Base-by-base conservation (phyloP, 2,797 vertebrate species). In the Halcyon chelicuti region DNA sequence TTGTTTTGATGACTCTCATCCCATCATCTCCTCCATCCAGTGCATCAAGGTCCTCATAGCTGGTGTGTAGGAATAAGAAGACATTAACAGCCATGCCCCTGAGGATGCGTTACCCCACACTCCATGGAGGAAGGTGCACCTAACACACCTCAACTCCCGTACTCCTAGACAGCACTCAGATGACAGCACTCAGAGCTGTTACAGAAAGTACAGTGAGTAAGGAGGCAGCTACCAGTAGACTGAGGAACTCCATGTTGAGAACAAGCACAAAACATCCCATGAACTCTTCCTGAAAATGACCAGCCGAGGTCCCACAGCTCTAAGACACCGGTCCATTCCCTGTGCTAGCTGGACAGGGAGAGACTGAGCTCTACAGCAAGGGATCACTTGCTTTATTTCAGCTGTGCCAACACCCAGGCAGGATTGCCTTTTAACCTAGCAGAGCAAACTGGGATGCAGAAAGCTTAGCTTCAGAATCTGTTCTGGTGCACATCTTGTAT, bases 11-110 rank as follows among this genome's bases (percentile, higher is more conserved):
- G 71, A 99, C 93, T 60, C 95, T 97, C 94, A 99, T 98, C 71
- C 99, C 99, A 57, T 99, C 98, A 58, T 97, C 57, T 46, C 99
- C 99, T 68, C 99, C 99, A 14, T 99, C 99, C 91, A 99, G 96
- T 22, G 99, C 99, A 39, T 79, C 94, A 9, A 94, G 98, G 86
- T 99, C 99, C 95, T 99, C 99, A 94, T 99, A 99, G 93, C 99
- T 99, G 94, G 16, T 86, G 31, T 14, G 26, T 42, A 37, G 60
- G 87, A 84, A 94, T 26, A 88, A 67, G 47, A 42, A 6, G 20
- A 54, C 10, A 57, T 61, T 37, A 70, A 31, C 29, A 94, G 51
- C 47, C 78, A 39, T 1, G 1, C 5, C 73, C 52, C 20, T 22
- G 28, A 76, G 21, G 23, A 87, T 26, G 20, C 11, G 49, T 1